These are phyloP conservation scores for Acropternis orthonyx DNA, from an alignment of 2,797 vertebrate species.

Conservation along the genomic window DNA sequence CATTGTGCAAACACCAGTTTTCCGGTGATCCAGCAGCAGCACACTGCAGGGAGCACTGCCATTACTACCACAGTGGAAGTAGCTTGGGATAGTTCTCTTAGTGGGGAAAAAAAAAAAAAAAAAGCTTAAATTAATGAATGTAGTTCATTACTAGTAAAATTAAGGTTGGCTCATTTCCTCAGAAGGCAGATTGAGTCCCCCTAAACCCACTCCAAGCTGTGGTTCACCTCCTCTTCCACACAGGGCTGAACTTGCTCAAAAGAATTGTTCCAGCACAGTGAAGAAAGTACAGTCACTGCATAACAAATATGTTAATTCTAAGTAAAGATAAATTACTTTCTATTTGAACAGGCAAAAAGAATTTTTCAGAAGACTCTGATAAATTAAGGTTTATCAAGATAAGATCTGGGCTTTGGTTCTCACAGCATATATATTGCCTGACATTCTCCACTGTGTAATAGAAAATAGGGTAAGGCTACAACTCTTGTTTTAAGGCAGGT, in stretches of 20 bases:
- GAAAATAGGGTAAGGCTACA: not conserved
- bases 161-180: not conserved
- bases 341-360: not conserved
- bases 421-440: not conserved
- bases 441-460: not conserved
- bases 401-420: not conserved
- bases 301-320: not conserved
- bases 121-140: not conserved
- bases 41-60: not conserved
- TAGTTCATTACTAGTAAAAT: not conserved
- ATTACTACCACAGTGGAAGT: not conserved
- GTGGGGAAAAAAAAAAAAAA: not conserved
- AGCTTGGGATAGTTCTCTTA: not conserved
- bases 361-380: not conserved
- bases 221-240: not conserved
- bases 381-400: not conserved
- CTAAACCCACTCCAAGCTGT: accelerated
- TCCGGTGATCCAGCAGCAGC: not conserved
- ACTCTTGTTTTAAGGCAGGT: not conserved
- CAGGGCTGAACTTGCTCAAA: not conserved
- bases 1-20: not conserved
- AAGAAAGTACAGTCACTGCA: not conserved
- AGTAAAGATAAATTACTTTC: not conserved
- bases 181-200: accelerated
- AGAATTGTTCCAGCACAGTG: not conserved